Percentiles rank a stretch among this genome's conserved stretches.
Conservation (phyloP, 2,888 invertebrate genomes). For the Allygus modestus region DNA sequence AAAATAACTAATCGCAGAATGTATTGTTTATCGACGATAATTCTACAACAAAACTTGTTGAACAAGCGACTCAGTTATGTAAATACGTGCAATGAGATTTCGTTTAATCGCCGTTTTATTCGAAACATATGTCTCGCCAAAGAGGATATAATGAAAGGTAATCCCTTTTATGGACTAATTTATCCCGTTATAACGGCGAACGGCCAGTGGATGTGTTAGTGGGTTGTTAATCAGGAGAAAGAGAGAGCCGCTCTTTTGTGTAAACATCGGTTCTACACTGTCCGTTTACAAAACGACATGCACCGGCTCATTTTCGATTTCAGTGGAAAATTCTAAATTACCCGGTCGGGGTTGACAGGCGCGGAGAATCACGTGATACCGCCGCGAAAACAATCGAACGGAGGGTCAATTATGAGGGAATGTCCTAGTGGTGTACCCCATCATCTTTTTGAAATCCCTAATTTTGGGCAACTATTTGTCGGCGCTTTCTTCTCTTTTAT, state of each 20-base stretch:
- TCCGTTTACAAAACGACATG: background rate
- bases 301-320: background rate
- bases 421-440: background rate
- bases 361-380: background rate
- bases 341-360: background rate
- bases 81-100: conserved; percentile 1
- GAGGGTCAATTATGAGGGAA: background rate
- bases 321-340: background rate
- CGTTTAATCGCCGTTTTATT: background rate
- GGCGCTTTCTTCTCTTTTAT: background rate
- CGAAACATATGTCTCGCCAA: conserved; percentile 9
- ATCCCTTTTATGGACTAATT: conserved; percentile 28
- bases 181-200: conserved; percentile 8
- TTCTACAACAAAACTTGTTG: background rate
- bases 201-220: background rate
- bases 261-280: background rate
- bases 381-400: conserved; percentile 8
- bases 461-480: conserved; percentile 2
- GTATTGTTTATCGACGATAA: background rate
- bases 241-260: background rate
- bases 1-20: background rate
- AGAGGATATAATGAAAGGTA: conserved; percentile 15
- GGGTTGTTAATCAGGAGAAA: background rate
- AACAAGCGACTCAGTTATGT: background rate
- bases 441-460: conserved; percentile 11